phyloP scores from a whole-genome alignment of 2,113 vertebrate genomes.

The Eulemur rufifrons region DNA sequence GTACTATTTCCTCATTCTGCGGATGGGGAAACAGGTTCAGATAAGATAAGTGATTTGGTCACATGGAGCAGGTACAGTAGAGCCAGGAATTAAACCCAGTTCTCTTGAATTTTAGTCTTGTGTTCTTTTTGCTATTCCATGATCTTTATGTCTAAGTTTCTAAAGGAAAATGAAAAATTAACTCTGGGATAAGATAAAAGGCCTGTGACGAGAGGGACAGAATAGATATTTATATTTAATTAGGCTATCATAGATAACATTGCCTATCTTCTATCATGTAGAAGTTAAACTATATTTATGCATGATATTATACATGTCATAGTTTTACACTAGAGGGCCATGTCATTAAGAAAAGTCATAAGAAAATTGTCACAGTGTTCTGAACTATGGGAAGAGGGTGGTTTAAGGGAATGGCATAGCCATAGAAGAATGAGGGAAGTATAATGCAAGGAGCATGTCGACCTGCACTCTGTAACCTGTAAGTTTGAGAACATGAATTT shows the following conservation, averaged over 20 bases:
- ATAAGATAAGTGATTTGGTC: conserved; percentile 5
- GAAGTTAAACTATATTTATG: neutral
- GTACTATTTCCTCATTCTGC: neutral
- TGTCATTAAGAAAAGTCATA: neutral
- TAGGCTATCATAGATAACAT: neutral
- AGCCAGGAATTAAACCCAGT: neutral
- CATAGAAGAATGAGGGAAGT: neutral
- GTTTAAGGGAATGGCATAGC: neutral
- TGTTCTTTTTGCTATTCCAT: neutral
- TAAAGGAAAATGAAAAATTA: conserved; percentile 34
- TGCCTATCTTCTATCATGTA: neutral
- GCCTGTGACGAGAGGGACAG: neutral
- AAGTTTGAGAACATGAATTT: neutral
- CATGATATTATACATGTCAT: neutral
- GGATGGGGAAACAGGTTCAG: neutral
- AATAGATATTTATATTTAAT: neutral
- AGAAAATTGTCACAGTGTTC: neutral
- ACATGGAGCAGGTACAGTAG: neutral
- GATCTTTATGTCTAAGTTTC: neutral
- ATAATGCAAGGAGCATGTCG: neutral
- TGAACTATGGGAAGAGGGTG: neutral
- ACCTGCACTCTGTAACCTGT: neutral
- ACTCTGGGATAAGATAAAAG: neutral
- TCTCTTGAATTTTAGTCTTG: neutral
- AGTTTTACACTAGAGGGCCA: neutral